Conservation (phyloP, 2,888 invertebrate species). For the Corythucha ciliata region DNA sequence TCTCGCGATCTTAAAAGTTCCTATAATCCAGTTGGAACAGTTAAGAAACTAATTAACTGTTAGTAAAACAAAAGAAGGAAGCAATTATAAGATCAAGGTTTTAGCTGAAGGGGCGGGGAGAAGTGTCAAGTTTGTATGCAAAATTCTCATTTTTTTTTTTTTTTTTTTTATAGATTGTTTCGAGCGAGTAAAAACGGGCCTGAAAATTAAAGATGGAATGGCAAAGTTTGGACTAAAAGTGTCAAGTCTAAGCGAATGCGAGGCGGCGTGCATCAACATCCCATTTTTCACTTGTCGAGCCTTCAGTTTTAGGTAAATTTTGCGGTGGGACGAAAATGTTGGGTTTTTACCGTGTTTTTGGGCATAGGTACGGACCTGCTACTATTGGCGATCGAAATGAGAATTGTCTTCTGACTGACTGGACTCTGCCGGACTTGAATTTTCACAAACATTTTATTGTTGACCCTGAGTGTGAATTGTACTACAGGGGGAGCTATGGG, state of each 20-base stretch:
- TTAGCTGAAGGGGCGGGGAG: too few species aligned
- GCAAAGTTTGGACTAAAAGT: slow-evolving; percentile 57
- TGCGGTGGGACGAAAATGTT: not conserved
- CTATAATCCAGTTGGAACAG: too few species aligned
- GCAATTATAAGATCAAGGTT: too few species aligned
- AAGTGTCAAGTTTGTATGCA: too few species aligned
- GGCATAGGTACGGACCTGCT: slow-evolving; percentile 55
- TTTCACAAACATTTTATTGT: slow-evolving; percentile 49
- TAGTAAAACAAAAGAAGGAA: too few species aligned
- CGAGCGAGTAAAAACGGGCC: slow-evolving; percentile 67
- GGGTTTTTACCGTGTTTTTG: not conserved
- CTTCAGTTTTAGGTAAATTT: slow-evolving; percentile 59
- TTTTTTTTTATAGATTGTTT: slow-evolving; percentile 58
- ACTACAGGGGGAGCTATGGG: slow-evolving; percentile 71
- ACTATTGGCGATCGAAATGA: slow-evolving; percentile 55
- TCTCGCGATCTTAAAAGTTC: too few species aligned
- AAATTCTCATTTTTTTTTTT: too few species aligned
- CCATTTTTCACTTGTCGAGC: slow-evolving; percentile 67
- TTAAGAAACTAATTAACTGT: too few species aligned
- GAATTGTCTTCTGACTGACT: slow-evolving; percentile 70
- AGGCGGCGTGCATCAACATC: slow-evolving; percentile 65
- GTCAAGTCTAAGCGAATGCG: slow-evolving; percentile 66
- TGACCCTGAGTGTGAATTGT: slow-evolving; percentile 61
- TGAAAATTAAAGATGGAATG: slow-evolving; percentile 54
- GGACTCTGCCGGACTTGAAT: slow-evolving; percentile 57